Evolutionary conservation across 2,888 invertebrate genomes (phyloP).

Genomic region (Ferdinandea cuprea): DNA sequence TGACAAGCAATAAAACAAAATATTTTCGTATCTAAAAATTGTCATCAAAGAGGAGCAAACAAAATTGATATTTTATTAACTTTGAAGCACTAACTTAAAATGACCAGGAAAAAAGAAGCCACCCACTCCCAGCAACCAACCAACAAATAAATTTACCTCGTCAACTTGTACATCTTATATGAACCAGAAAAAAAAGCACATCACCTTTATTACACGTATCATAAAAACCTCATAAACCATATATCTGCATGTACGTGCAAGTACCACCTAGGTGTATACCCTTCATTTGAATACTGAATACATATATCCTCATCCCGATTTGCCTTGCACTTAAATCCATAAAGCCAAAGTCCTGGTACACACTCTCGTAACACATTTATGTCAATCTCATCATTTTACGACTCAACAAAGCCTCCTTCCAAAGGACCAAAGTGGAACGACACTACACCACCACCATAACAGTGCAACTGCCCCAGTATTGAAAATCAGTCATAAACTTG

Average conservation of each 20-base stretch:
- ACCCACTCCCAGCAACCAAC: background rate
- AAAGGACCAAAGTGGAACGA: no score
- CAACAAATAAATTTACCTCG: slow-evolving; percentile 19
- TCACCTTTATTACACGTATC: slow-evolving; percentile 52
- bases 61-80: slow-evolving; percentile 67
- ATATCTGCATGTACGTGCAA: slow-evolving; percentile 44
- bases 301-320: slow-evolving; percentile 19
- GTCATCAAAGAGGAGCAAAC: no score
- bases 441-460: no score
- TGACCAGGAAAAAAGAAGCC: background rate
- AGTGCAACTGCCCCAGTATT: slow-evolving; percentile 56
- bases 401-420: slow-evolving; percentile 16
- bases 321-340: slow-evolving; percentile 47
- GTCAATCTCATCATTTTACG: slow-evolving; percentile 73
- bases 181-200: slow-evolving; percentile 7
- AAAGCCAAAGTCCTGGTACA: slow-evolving; percentile 1
- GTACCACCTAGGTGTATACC: slow-evolving; percentile 15
- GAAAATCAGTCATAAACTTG: slow-evolving; percentile 70
- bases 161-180: slow-evolving; percentile 13
- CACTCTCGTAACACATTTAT: slow-evolving; percentile 55
- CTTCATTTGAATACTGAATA: slow-evolving; percentile 15
- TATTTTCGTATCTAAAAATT: no score
- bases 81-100: slow-evolving; percentile 11
- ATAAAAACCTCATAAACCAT: slow-evolving; percentile 65
- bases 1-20: no score